Conservation (phyloP, 2,888 invertebrate genomes). For the Horisme vitalbata region DNA sequence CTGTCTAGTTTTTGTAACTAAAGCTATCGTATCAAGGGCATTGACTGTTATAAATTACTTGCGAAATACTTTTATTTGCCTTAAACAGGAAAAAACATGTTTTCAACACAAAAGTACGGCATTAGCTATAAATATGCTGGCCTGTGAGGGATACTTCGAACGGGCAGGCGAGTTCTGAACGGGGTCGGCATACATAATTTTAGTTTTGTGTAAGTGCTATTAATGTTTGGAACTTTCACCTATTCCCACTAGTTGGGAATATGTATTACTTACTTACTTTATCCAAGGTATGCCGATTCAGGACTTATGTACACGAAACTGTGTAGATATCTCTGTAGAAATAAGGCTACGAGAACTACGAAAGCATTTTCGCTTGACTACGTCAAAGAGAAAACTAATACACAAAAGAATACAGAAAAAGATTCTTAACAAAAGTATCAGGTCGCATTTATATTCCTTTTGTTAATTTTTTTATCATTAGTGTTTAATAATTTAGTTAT, state of each 20-base stretch:
- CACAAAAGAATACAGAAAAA: too few relatives aligned
- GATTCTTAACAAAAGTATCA: too few relatives aligned
- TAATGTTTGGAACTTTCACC: constrained; percentile 9
- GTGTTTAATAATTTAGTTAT: too few relatives aligned
- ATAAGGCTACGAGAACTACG: too few relatives aligned
- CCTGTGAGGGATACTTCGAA: constrained; percentile 2
- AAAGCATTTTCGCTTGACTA: too few relatives aligned
- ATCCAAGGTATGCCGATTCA: neutral
- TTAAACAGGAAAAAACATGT: constrained; percentile 29
- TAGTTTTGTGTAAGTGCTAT: neutral
- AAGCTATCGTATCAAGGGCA: neutral
- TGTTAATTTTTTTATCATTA: too few relatives aligned
- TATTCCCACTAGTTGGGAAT: neutral
- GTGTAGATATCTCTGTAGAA: too few relatives aligned
- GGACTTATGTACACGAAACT: neutral
- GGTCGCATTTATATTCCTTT: too few relatives aligned
- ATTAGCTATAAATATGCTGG: neutral
- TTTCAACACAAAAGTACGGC: constrained; percentile 12
- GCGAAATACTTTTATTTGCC: constrained; percentile 1
- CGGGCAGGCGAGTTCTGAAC: constrained; percentile 14
- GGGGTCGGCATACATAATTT: constrained; percentile 19
- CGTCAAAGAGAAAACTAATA: too few relatives aligned
- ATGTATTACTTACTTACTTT: constrained; percentile 14
- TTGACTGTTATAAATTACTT: constrained; percentile 16
- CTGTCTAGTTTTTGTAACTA: too few relatives aligned